These are phyloP conservation scores for Neodiprion pinetum DNA, from an alignment of 1,140 invertebrate genomes.

Conservation along the genomic window DNA sequence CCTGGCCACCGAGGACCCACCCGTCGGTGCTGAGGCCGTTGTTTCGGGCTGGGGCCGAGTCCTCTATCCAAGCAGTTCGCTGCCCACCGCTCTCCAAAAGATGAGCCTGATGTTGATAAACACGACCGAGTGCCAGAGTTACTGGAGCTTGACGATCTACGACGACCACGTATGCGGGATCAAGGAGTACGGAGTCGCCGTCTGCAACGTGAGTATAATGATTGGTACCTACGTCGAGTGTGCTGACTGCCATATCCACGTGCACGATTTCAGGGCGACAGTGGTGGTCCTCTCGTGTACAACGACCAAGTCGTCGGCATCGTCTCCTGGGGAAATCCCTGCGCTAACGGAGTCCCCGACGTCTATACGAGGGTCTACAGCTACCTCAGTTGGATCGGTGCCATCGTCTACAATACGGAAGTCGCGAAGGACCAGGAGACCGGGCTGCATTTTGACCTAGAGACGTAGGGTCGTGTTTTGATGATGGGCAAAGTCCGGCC, in stretches of 20 bases:
- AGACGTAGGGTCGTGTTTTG: too few species aligned
- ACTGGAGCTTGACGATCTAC: not conserved
- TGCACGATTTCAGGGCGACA: slow-evolving; percentile 34
- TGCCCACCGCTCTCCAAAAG: slow-evolving; percentile 5
- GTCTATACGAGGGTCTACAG: slow-evolving; percentile 69
- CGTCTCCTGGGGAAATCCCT: slow-evolving; percentile 71
- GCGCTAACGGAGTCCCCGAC: slow-evolving; percentile 68
- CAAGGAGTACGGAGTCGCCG: slow-evolving; percentile 9
- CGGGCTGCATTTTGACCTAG: too few species aligned
- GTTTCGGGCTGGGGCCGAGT: slow-evolving; percentile 26
- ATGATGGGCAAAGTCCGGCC: too few species aligned
- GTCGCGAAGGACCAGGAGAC: too few species aligned
- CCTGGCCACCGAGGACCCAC: slow-evolving; percentile 1
- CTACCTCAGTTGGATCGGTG: slow-evolving; percentile 46
- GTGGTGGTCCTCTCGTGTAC: slow-evolving; percentile 37
- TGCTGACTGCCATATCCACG: too few species aligned
- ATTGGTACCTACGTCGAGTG: too few species aligned
- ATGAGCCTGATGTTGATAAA: not conserved
- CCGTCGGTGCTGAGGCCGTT: not conserved
- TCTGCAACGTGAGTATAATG: slow-evolving; percentile 25
- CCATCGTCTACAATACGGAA: slow-evolving; percentile 1
- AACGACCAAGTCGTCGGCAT: slow-evolving; percentile 56
- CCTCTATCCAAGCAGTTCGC: not conserved
- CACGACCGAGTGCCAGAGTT: not conserved
- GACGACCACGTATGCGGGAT: slow-evolving; percentile 18